phyloP scores from a whole-genome alignment of 2,797 vertebrate species.

The Crocodylus rhombifer region DNA sequence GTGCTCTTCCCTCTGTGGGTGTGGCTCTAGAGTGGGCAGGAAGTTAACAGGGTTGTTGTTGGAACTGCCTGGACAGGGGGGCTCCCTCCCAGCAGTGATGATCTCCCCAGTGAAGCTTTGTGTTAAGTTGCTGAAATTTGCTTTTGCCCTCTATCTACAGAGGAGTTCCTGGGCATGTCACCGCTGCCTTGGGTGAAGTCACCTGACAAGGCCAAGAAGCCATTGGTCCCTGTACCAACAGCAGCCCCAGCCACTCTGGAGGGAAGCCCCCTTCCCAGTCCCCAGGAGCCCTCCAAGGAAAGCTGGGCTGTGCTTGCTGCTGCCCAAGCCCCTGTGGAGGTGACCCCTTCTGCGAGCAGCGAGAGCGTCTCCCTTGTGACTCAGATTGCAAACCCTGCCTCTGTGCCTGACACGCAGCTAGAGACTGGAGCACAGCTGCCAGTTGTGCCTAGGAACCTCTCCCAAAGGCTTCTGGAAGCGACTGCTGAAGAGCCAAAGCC shows the following conservation, averaged over 20 bases:
- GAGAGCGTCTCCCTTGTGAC: slow-evolving; percentile 93
- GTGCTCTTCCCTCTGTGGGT: no score
- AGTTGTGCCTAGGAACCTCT: slow-evolving; percentile 64
- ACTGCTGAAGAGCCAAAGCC: slow-evolving; percentile 80
- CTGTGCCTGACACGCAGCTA: slow-evolving; percentile 49
- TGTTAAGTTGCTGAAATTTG: slow-evolving; percentile 1
- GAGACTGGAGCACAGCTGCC: slow-evolving; percentile 46
- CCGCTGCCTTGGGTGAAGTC: slow-evolving; percentile 81
- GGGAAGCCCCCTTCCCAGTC: slow-evolving; percentile 34
- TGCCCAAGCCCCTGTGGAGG: slow-evolving; percentile 62
- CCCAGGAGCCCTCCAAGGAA: slow-evolving; percentile 66
- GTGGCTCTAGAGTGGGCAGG: neutral
- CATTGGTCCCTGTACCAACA: neutral
- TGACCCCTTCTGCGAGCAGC: slow-evolving; percentile 90
- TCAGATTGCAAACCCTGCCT: slow-evolving; percentile 86
- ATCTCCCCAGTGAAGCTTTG: neutral
- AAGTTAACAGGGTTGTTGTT: no score
- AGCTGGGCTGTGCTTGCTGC: slow-evolving; percentile 67
- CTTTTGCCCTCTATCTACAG: slow-evolving; percentile 74
- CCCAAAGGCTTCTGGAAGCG: slow-evolving; percentile 82
- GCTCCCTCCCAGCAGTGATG: neutral
- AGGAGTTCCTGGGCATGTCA: slow-evolving; percentile 87
- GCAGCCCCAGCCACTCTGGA: slow-evolving; percentile 66
- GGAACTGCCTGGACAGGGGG: neutral
- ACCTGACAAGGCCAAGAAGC: slow-evolving; percentile 70